Percentiles rank a stretch among this genome's conserved stretches.
These are phyloP conservation scores for Caenorhabditis becei DNA, from an alignment of 2,888 invertebrate genomes.

Conservation along the genomic window DNA sequence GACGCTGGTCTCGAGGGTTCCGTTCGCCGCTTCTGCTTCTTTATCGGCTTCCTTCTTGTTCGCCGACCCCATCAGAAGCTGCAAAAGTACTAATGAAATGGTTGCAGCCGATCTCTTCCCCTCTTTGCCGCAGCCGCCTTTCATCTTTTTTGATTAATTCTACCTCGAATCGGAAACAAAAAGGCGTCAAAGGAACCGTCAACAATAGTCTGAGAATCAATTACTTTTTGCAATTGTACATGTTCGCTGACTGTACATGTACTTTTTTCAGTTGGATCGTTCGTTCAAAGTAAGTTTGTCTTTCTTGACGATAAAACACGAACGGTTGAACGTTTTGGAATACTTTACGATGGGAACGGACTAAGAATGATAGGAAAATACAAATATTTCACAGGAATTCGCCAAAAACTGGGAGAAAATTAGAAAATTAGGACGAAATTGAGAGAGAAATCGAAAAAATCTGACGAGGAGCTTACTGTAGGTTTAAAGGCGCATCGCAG, in stretches of 20 bases:
- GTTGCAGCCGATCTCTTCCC: constrained; percentile 27
- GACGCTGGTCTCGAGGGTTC: constrained; percentile 18
- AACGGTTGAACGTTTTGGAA: not conserved
- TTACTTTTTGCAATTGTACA: constrained; percentile 11
- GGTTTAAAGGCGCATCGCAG: constrained; percentile 15
- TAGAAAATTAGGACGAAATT: not conserved
- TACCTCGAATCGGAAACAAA: constrained; percentile 38
- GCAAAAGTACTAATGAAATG: constrained; percentile 31
- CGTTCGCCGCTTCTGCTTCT: constrained; percentile 14
- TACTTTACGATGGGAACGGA: not conserved
- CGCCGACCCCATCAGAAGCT: constrained; percentile 57
- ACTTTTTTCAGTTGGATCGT: constrained; percentile 1
- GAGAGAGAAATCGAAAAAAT: not conserved
- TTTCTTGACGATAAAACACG: constrained; percentile 1
- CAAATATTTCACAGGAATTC: too few species aligned
- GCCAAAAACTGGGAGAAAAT: constrained; percentile 9
- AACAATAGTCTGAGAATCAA: constrained; percentile 28
- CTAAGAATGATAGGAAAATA: too few species aligned
- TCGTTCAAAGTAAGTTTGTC: constrained; percentile 11
- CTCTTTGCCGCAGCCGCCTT: constrained; percentile 12
- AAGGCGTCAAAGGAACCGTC: constrained; percentile 32
- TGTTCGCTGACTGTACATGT: constrained; percentile 6
- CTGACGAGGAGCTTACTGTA: constrained; percentile 10
- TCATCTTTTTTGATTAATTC: constrained; percentile 48
- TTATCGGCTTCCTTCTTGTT: constrained; percentile 32